phyloP scores from a whole-genome alignment of 2,888 invertebrate species.

The Melanostoma mellinum region DNA sequence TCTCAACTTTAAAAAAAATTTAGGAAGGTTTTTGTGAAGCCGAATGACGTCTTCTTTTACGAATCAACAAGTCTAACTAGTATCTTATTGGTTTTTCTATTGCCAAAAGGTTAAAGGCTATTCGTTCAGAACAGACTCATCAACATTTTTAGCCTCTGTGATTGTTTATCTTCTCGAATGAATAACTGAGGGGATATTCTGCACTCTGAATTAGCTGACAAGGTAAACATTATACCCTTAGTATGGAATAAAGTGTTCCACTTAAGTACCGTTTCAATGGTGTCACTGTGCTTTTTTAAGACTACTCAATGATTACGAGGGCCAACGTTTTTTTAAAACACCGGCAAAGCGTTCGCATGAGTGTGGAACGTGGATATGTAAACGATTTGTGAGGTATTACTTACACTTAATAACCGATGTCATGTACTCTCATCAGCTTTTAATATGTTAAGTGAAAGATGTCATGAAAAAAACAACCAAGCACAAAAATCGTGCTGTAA shows the following conservation, averaged over 20 bases:
- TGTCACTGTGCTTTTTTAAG: conserved; percentile 16
- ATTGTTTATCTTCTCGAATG: too few relatives aligned
- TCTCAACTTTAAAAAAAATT: too few relatives aligned
- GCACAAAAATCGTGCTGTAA: conserved; percentile 25
- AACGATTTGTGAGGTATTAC: conserved; percentile 13
- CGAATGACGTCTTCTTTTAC: too few relatives aligned
- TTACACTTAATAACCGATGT: conserved; percentile 16
- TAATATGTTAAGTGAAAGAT: conserved; percentile 56
- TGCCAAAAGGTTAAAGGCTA: too few relatives aligned
- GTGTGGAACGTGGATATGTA: conserved; percentile 5
- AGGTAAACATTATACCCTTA: not conserved
- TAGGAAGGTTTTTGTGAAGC: too few relatives aligned
- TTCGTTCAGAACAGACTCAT: too few relatives aligned
- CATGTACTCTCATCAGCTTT: conserved; percentile 11
- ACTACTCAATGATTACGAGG: conserved; percentile 7
- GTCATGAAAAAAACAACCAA: conserved; percentile 37
- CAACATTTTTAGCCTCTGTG: too few relatives aligned
- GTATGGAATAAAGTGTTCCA: not conserved
- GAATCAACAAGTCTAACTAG: too few relatives aligned
- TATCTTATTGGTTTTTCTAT: too few relatives aligned
- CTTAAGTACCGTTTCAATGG: not conserved
- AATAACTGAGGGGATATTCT: too few relatives aligned
- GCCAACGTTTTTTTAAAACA: not conserved
- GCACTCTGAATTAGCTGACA: too few relatives aligned
- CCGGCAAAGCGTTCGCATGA: not conserved